Base-by-base conservation (phyloP, 92 coral and sea anemone species). In the Meandrina meandrites region DNA sequence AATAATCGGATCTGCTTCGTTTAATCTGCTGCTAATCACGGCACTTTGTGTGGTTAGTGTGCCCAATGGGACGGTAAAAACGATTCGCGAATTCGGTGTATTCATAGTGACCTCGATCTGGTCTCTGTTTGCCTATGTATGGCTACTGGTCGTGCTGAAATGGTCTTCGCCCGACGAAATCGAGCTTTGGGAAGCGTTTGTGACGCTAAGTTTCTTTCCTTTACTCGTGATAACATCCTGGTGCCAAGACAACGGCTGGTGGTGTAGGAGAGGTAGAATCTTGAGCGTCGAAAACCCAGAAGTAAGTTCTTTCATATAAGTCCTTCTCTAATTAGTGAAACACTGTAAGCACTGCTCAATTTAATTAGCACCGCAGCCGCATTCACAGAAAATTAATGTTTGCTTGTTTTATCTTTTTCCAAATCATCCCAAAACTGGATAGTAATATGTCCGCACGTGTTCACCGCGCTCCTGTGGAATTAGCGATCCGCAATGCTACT, bases 221-320 rank as follows among this genome's bases (percentile, higher is more conserved):
- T 77, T 91, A 18, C 85, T 95, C 40, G 98, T 95, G 6, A 47
- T 95, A 36, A 95, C 93, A 5, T 85, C 98, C 9, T 95, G 98
- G 98, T 95, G 98, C 74, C 96, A 93, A 75, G 98, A 95, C 42
- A 88, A 95, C 50, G 96, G 98, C 3, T 95, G 98, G 98, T 95
- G 98, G 98, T 88, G 85, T 18, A 87, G 73, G 50, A 82, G 91
- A 27, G 91, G 88, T 0, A 84, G 92, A 79, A 89, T 93, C 5
- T 83, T 95, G 22, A 95, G 89, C 35, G 96, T 95, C n/a, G 98
- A 95, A 3, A 73, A 90, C 1, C 98, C 98, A 1, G 92, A 95
- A 90, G 98, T 95, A 76, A 76, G 94, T 83, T 45, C 64, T 10
- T 77, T 74, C 27, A 57, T 18, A 84, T 50, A 30, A 70, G 87